Evolutionary conservation across 2,888 invertebrate species (phyloP), one percentile per base, ranked within the genome.

Genomic region (Petrolisthes cinctipes): DNA sequence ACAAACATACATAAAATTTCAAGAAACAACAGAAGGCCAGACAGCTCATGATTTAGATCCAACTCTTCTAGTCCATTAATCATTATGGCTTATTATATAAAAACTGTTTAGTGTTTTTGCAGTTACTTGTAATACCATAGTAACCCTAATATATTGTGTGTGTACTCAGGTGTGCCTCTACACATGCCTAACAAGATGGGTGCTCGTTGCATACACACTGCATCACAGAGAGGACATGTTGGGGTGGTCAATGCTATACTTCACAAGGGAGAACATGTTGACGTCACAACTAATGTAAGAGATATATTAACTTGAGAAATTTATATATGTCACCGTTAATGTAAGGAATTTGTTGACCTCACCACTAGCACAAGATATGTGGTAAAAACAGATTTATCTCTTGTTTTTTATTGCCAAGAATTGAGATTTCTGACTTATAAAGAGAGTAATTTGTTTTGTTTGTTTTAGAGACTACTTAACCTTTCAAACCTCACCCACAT

Each of bases 131-230:
- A 37, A 37, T 37, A 37, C 37, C 37, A 37, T 37, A 37, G 37
- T 37, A 37, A 37, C 37, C 37, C 37, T 37, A 1, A 37, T 37
- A 2, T 37, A 37, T 37, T 37, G 2, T 37, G 37, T 37, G 2
- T 37, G 37, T n/a, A 5, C 23, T 5, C 84, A 90, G 99, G 99
- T 14, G 99, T 99, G 68, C 99, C 99, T 91, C 95, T 99, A 51
- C 98, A 99, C 93, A 99, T 99, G 99, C 99, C 99, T 90, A 99
- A 99, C 93, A 99, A 99, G 95, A 96, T 95, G 92, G 99, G 99
- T 54, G 99, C 99, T 0, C 95, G 99, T 89, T 98, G 99, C 92
- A 97, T 99, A 91, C 99, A 99, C 93, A 98, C 98, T 0, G 99
- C 99, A 0, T 99, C 99, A 14, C 95, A 97, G 92, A 97, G 98